These are phyloP conservation scores for Phyllostomus discolor DNA, from an alignment of 2,113 vertebrate genomes.

Conservation along the genomic window DNA sequence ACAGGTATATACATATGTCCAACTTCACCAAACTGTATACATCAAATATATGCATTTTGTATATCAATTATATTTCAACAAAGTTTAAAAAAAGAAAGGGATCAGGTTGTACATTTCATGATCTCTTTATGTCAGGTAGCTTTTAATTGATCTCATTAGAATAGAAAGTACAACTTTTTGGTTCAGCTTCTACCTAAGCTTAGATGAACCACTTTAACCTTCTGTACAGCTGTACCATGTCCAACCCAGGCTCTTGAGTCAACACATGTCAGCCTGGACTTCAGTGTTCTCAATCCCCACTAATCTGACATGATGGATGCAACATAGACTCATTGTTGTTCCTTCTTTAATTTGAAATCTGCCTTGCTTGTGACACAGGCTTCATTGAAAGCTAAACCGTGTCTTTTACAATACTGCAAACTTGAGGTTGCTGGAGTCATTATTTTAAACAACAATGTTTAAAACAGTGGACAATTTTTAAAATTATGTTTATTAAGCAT, in stretches of 20 bases:
- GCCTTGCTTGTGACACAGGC: not conserved
- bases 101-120: not conserved
- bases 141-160: not conserved
- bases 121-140: not conserved
- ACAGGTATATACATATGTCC: not conserved
- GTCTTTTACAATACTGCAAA: not conserved
- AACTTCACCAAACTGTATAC: not conserved
- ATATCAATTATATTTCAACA: not conserved
- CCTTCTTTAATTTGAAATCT: not conserved
- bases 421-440: not conserved
- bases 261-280: not conserved
- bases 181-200: not conserved
- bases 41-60: not conserved
- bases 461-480: not conserved
- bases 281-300: not conserved
- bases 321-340: not conserved
- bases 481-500: not conserved
- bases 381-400: not conserved
- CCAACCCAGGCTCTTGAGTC: not conserved
- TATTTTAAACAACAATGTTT: conserved; percentile 26
- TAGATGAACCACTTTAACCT: not conserved
- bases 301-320: not conserved
- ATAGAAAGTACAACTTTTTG: not conserved
- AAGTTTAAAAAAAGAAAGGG: not conserved
- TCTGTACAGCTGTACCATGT: not conserved